Evolutionary conservation across 2,888 invertebrate genomes (phyloP), one percentile per base, ranked within the genome.

Genomic region (Amiota communis): DNA sequence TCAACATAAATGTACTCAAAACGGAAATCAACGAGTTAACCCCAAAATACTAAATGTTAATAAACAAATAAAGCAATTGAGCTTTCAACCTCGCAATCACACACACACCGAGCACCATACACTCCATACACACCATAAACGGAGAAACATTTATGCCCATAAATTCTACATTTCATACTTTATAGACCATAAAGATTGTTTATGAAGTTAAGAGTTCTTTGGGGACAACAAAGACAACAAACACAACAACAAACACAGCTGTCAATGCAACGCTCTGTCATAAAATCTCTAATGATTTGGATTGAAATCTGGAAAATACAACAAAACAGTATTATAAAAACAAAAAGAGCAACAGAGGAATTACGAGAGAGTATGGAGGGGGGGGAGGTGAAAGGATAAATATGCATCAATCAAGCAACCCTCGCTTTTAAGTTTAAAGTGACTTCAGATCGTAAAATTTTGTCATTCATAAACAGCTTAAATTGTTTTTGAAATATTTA

Each of bases 401-500:
- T 53, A 53, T 12, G 13, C 15, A 15, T n/a, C 8, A n/a, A 53
- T 8, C 6, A 59, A 59, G 15, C 17, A 59, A 59, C 67, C 51
- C 67, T 53, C 67, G 67, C 23, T 47, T 6, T 13, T 53, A 63
- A 68, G 51, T 68, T 68, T 68, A 68, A 53, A 68, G 67, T 67
- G 67, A 67, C n/a, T 13, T 17, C 51, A 51, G 51, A 47, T 68
- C 53, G 17, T 68, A 68, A 68, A 68, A 68, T 48, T 47, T 65
- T 65, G 65, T 17, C 65, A 65, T 65, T 48, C 65, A 65, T 65
- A 65, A 53, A 53, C 67, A 17, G 67, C 67, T 65, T 65, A 65
- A 65, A 65, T 65, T 65, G 65, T 65, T 65, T 65, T 65, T 65
- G 67, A 68, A 68, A 68, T 65, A 53, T 68, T 51, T 68, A 68